These are phyloP conservation scores for Augiades crinisus DNA, from an alignment of 2,888 invertebrate species.

Conservation along the genomic window DNA sequence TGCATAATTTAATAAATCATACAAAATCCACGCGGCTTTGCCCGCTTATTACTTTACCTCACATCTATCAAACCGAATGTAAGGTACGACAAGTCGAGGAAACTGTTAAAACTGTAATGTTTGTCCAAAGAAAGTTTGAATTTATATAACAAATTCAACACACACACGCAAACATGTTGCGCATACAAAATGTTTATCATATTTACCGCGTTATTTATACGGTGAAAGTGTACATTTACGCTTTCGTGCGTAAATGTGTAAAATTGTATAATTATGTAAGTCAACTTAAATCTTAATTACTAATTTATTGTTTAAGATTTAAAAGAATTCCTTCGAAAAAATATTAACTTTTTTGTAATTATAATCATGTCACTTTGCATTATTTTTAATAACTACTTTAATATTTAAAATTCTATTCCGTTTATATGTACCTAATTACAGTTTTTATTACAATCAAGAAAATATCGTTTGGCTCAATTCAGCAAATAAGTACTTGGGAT, in stretches of 20 bases:
- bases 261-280: not conserved
- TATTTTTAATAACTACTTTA: not conserved
- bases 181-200: conserved; percentile 24
- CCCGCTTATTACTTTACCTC: too few species aligned
- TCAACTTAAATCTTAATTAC: not conserved
- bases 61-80: too few species aligned
- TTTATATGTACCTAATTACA: not conserved
- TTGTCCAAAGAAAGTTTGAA: conserved; percentile 12
- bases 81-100: too few species aligned
- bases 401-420: not conserved
- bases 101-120: too few species aligned
- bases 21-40: too few species aligned
- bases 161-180: conserved; percentile 11
- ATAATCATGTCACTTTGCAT: too few species aligned
- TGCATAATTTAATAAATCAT: too few species aligned
- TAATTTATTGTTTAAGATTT: too few species aligned
- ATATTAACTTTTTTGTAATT: too few species aligned
- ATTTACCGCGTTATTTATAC: conserved; percentile 18
- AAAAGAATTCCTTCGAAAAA: too few species aligned
- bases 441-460: not conserved
- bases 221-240: conserved; percentile 21
- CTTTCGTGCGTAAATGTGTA: conserved; percentile 21
- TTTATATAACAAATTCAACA: conserved; percentile 11
- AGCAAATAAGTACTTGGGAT: not conserved
- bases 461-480: not conserved